Conservation (phyloP, 2,113 vertebrate species). For the Rafetus swinhoei region DNA sequence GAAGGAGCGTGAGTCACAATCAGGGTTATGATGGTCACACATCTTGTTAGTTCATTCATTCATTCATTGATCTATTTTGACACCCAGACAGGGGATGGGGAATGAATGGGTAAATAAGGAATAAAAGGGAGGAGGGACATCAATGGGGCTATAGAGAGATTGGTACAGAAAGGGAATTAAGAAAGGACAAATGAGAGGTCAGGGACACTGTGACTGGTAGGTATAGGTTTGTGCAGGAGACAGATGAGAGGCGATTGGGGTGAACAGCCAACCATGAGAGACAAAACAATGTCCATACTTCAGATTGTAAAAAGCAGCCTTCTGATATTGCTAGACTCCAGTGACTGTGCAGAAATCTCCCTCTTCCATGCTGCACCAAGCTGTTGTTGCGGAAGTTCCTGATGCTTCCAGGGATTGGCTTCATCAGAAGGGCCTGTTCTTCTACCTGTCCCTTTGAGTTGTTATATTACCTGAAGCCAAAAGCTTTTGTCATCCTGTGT, state of each 20-base stretch:
- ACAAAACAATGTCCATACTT: not conserved
- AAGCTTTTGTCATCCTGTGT: not conserved
- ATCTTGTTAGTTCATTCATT: not conserved
- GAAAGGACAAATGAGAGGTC: too few species aligned
- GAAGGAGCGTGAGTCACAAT: not conserved
- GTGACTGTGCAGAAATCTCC: not conserved
- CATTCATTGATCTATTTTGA: not conserved
- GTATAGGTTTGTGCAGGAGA: not conserved
- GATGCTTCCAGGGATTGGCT: not conserved
- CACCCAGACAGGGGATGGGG: not conserved
- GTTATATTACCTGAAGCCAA: not conserved
- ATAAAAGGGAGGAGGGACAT: not conserved
- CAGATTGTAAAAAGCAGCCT: not conserved
- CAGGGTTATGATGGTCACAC: not conserved
- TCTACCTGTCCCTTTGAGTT: not conserved
- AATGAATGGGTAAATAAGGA: not conserved
- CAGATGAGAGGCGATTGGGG: not conserved
- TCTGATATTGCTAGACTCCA: not conserved
- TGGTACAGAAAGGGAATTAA: not conserved
- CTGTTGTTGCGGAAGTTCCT: not conserved
- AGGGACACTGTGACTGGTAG: not conserved
- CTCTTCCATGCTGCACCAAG: not conserved
- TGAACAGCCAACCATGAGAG: not conserved
- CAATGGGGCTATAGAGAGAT: not conserved
- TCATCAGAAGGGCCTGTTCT: not conserved